Conservation (phyloP, 2,113 vertebrate genomes). For the Scytalopus superciliaris region DNA sequence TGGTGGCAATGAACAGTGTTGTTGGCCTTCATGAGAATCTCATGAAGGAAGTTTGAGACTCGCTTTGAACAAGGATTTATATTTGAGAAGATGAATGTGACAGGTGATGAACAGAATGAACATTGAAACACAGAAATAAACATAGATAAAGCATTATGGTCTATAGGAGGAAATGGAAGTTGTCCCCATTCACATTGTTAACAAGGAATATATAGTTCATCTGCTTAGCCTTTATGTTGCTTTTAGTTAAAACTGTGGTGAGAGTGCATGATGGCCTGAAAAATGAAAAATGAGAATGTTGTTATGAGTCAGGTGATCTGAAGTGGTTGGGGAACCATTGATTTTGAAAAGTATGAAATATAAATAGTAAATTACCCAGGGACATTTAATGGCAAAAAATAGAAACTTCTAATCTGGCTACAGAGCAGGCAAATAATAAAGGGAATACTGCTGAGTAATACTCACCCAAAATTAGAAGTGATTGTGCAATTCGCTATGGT, state of each 20-base stretch:
- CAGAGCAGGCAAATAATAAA: neutral
- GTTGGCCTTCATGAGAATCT: neutral
- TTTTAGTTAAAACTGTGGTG: neutral
- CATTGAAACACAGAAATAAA: neutral
- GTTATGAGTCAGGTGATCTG: neutral
- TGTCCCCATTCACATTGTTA: neutral
- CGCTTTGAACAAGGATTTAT: neutral
- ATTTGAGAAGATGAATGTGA: neutral
- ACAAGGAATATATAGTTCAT: neutral
- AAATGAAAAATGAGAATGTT: neutral
- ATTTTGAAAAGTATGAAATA: slow-evolving; percentile 28
- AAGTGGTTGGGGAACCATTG: neutral
- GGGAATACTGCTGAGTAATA: slow-evolving; percentile 15
- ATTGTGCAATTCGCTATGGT: neutral
- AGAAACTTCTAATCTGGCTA: slow-evolving; percentile 26
- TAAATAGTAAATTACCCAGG: slow-evolving; percentile 14
- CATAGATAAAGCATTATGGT: neutral
- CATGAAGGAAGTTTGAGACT: neutral
- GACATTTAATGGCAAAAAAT: slow-evolving; percentile 29
- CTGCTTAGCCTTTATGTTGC: neutral
- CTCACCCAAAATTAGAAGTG: neutral
- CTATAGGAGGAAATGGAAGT: neutral
- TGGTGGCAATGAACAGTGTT: neutral
- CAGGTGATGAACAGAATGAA: neutral
- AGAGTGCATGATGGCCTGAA: neutral